Percentiles rank a stretch among this genome's conserved stretches.
Conservation (phyloP, 2,797 vertebrate species). For the Melopsittacus undulatus region DNA sequence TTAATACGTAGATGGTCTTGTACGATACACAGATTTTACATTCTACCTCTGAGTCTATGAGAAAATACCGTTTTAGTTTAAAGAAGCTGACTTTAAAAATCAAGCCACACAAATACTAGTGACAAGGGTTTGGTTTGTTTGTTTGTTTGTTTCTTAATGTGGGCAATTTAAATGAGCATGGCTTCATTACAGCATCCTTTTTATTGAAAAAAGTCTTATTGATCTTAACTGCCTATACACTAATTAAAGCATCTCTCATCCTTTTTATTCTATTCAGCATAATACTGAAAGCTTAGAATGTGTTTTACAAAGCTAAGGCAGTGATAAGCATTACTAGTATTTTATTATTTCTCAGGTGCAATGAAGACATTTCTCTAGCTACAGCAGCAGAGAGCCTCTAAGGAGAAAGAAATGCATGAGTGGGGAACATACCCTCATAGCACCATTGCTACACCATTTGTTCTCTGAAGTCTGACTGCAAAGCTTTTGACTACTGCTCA, state of each 20-base stretch:
- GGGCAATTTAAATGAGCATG: background rate
- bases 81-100: background rate
- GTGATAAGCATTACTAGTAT: background rate
- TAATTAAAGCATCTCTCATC: conserved; percentile 58
- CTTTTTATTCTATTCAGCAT: conserved; percentile 8
- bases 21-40: background rate
- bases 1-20: background rate
- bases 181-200: background rate
- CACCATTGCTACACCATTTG: background rate
- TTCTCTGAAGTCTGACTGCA: background rate
- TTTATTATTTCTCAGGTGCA: conserved; percentile 11
- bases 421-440: background rate
- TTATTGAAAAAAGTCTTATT: conserved; percentile 18
- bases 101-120: background rate
- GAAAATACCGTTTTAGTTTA: background rate
- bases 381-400: background rate
- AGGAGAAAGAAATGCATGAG: background rate
- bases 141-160: background rate
- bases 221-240: conserved; percentile 19
- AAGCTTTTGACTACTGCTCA: background rate
- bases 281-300: background rate
- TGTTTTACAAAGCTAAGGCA: background rate
- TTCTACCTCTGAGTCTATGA: background rate
- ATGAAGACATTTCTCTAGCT: background rate
- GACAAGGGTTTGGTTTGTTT: background rate